These are phyloP conservation scores for Sylvilagus floridanus DNA, from an alignment of 2,797 vertebrate species.

Conservation along the genomic window DNA sequence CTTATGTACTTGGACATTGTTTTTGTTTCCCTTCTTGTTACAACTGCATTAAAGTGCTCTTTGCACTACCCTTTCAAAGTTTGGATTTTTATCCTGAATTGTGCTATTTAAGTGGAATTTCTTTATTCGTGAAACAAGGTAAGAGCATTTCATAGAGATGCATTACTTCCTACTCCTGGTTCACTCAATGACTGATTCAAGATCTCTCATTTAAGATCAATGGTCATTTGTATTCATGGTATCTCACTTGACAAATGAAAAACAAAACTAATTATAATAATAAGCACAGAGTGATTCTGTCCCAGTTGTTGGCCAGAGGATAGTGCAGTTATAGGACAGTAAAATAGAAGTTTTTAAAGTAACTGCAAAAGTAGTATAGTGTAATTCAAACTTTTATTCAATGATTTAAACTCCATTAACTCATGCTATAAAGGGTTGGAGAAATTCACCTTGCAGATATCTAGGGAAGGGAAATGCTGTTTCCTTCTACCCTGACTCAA, in stretches of 20 bases:
- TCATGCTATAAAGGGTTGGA: neutral
- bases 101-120: neutral
- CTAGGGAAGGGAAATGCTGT: neutral
- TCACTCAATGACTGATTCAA: slow-evolving; percentile 12
- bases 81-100: neutral
- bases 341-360: slow-evolving; percentile 3
- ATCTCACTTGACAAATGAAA: neutral
- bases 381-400: neutral
- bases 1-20: neutral
- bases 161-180: neutral
- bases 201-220: slow-evolving; percentile 11
- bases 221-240: neutral
- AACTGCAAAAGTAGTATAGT: neutral
- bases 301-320: neutral
- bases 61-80: neutral
- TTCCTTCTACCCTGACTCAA: neutral
- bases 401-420: neutral
- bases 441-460: neutral
- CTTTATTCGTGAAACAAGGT: neutral
- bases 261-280: neutral
- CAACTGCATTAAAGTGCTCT: neutral
- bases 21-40: neutral
- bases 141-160: neutral
- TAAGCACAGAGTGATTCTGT: neutral
- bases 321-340: neutral